These are phyloP conservation scores for Drosophila crucigera DNA, from an alignment of 2,888 invertebrate species.

Conservation along the genomic window DNA sequence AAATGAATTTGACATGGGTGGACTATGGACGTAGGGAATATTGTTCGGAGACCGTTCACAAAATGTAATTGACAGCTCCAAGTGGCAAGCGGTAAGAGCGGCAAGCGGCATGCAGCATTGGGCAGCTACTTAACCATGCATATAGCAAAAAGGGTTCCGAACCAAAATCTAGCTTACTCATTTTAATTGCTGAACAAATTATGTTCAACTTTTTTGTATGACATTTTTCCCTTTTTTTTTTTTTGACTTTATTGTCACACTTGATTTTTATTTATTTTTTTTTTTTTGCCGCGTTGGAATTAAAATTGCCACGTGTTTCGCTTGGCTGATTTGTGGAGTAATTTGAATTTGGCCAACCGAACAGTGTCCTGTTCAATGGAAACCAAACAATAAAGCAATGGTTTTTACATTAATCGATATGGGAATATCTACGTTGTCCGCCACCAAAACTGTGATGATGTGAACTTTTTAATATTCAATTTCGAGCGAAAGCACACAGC, in stretches of 20 bases:
- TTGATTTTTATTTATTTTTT: neutral
- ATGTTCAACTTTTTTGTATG: conserved; percentile 1
- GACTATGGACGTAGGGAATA: conserved; percentile 23
- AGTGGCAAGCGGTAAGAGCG: conserved; percentile 42
- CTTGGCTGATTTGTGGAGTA: conserved; percentile 30
- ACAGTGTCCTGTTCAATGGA: neutral
- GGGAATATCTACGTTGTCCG: neutral
- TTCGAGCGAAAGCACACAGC: neutral
- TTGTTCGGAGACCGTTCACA: conserved; percentile 25
- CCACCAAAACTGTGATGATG: neutral
- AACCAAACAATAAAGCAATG: too few species aligned
- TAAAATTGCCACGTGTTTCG: conserved; percentile 47
- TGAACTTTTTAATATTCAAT: neutral
- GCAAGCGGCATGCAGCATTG: conserved; percentile 33
- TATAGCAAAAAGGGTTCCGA: conserved; percentile 26
- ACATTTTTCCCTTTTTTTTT: conserved; percentile 2
- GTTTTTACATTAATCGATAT: neutral
- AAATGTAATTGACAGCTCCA: conserved; percentile 78
- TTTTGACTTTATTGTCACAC: conserved; percentile 2
- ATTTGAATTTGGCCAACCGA: conserved; percentile 32
- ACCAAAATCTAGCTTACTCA: conserved; percentile 30
- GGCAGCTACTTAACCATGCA: conserved; percentile 41
- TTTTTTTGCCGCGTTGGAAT: conserved; percentile 7
- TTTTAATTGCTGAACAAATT: conserved; percentile 52
- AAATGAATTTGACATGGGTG: conserved; percentile 77